Evolutionary conservation across 2,888 invertebrate genomes (phyloP).

Genomic region (Ischnus inquisitorius): DNA sequence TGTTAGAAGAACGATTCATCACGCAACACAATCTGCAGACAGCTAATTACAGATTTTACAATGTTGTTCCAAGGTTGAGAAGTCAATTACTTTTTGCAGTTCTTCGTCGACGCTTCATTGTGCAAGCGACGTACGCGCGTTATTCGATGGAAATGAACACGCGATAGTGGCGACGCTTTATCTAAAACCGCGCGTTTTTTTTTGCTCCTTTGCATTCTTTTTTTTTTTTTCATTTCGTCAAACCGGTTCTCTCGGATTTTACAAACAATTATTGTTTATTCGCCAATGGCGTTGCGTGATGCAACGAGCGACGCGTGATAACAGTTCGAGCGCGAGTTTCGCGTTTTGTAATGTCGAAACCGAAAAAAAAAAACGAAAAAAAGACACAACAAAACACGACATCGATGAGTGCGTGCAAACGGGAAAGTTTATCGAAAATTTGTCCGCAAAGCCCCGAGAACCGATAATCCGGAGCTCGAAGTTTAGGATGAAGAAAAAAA

Average conservation of each 20-base stretch:
- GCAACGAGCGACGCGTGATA: conserved; percentile 5
- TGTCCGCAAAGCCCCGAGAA: neutral
- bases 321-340: neutral
- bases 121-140: neutral
- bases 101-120: neutral
- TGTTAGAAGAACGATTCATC: neutral
- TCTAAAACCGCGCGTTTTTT: neutral
- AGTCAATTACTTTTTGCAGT: neutral
- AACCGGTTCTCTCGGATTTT: neutral
- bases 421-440: neutral
- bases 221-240: neutral
- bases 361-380: neutral
- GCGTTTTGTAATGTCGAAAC: neutral
- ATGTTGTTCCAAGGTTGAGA: neutral
- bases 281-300: neutral
- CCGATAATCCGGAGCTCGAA: conserved; percentile 3
- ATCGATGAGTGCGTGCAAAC: neutral
- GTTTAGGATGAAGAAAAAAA: neutral
- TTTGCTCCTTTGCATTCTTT: neutral
- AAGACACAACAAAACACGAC: neutral
- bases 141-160: neutral
- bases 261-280: conserved; percentile 41
- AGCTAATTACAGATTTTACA: neutral
- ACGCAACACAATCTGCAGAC: neutral
- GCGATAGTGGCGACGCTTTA: neutral